Evolutionary conservation across 2,888 invertebrate genomes (phyloP), one percentile per base, ranked within the genome.

Genomic region (Dasypolia templi): DNA sequence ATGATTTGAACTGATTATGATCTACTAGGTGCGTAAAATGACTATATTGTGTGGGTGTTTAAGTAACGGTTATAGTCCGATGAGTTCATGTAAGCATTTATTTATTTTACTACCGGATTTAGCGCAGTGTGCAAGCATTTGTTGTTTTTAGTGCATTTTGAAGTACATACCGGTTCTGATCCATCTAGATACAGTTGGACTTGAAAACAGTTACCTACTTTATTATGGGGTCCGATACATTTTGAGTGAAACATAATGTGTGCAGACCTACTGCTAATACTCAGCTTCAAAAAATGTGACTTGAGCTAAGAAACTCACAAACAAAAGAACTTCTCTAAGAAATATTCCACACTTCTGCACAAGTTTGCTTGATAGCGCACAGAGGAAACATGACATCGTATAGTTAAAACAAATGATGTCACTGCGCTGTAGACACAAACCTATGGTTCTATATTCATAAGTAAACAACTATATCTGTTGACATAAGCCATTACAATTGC

Each of bases 1-100:
- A 5, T 26, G 4, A 29, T 14, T 70, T 11, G 6, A 11, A 35
- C 44, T 29, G 11, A n/a, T 5, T 35, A 39, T 17, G 2, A 14
- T 61, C 11, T 51, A 22, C 22, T 0, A 35, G 46, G 22, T 58
- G 49, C 55, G 17, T 22, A 75, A 53, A 70, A 87, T 87, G 84
- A 83, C 87, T 66, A 71, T 82, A 42, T 72, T 88, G n/a, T 91
- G 91, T 79, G 88, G 89, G 6, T 91, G 92, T 76, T 75, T 91
- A 49, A 84, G 86, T 17, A 80, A 89, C 67, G 84, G 78, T 7
- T 87, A 88, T 56, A 72, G 74, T 14, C 84, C 74, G 6, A 82
- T 89, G 68, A 85, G 72, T 79, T 82, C 83, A 61, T 85, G 89
- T 90, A 88, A 89, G 90, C 49, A 65, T 76, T 19, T n/a, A 59